Evolutionary conservation across 2,888 invertebrate species (phyloP).

Genomic region (Leptopilina myrica): DNA sequence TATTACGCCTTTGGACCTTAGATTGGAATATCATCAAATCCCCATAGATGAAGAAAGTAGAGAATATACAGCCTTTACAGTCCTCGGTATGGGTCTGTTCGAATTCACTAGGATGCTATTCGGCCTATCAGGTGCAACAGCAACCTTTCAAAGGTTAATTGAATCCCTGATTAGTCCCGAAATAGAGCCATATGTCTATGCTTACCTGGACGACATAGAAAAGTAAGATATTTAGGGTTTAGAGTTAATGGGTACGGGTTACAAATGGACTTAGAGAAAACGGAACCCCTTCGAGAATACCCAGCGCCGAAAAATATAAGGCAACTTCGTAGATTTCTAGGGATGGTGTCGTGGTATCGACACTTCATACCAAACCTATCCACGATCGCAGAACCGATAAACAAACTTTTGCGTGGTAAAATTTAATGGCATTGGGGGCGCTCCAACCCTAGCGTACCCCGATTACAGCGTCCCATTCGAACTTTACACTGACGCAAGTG

Average conservation of each 20-base stretch:
- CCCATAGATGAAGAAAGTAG: background rate
- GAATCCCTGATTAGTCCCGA: background rate
- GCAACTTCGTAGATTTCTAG: background rate
- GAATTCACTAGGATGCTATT: no score
- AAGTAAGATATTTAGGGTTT: no score
- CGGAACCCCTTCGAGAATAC: conserved; percentile 50
- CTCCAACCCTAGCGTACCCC: background rate
- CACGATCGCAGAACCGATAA: background rate
- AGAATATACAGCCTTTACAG: no score
- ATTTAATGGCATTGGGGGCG: conserved; percentile 26
- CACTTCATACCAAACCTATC: conserved; percentile 20
- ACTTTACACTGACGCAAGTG: background rate
- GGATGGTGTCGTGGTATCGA: conserved; percentile 17
- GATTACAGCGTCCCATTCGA: background rate
- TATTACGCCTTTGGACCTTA: background rate
- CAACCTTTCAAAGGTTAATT: background rate
- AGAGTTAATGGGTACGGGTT: no score
- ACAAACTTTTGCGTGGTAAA: background rate
- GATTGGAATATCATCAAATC: background rate
- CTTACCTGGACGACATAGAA: background rate
- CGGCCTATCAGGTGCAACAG: background rate
- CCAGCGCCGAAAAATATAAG: background rate
- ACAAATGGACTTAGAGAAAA: background rate
- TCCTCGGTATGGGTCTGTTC: no score
- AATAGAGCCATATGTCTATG: background rate